These are phyloP conservation scores for Phrynocephalus vlangalii DNA, from an alignment of 2,797 vertebrate genomes.

Conservation along the genomic window DNA sequence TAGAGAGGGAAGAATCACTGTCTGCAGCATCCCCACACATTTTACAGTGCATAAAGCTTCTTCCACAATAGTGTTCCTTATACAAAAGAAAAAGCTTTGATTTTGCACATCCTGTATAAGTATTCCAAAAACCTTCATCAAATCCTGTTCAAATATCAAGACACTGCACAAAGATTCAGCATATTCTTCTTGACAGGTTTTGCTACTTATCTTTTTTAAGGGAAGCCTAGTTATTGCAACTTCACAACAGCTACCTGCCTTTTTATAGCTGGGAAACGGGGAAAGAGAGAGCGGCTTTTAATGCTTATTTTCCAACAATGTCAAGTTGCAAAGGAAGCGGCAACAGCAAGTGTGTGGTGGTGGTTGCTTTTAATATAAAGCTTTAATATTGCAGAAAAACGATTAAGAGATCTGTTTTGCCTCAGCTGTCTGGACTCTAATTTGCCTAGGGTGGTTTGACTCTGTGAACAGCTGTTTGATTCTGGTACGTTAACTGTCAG, in stretches of 20 bases:
- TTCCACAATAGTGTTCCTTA: too few species aligned
- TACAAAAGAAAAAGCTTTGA: too few species aligned
- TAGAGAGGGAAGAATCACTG: too few species aligned
- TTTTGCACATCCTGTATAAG: too few species aligned
- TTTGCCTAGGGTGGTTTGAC: background rate
- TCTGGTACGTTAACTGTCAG: slow-evolving; percentile 46
- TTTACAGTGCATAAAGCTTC: too few species aligned
- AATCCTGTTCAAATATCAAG: background rate
- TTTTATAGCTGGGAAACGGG: background rate
- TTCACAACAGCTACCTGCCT: slow-evolving; percentile 13
- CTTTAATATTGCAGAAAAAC: slow-evolving; percentile 6
- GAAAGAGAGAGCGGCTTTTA: slow-evolving; percentile 18
- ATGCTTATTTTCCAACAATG: background rate
- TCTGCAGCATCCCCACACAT: too few species aligned
- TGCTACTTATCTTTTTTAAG: slow-evolving; percentile 36
- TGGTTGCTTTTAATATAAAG: slow-evolving; percentile 50
- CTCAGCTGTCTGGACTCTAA: background rate
- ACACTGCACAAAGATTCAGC: slow-evolving; percentile 43
- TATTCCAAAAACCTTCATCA: too few species aligned
- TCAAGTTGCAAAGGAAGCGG: slow-evolving; percentile 46
- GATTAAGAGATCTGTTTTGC: background rate
- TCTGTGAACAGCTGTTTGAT: background rate
- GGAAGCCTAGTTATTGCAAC: slow-evolving; percentile 21
- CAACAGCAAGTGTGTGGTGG: slow-evolving; percentile 17
- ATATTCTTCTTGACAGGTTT: slow-evolving; percentile 37